Base-by-base conservation (phyloP, 2,797 vertebrate species). In the Poecilia wingei region DNA sequence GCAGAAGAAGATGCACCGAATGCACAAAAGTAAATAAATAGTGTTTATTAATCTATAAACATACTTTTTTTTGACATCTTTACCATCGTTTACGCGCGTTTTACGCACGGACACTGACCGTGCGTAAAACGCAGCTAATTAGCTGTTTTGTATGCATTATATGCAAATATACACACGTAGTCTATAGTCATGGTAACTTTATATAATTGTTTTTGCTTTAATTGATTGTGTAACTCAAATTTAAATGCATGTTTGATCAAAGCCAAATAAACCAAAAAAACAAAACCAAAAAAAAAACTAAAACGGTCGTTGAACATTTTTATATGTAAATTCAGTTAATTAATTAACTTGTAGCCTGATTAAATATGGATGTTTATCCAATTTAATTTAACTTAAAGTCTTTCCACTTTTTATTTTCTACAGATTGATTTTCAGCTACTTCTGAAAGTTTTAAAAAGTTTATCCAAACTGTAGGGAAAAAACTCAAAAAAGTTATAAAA, bases 71-170 rank as follows among this genome's bases (percentile, higher is more conserved):
- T 18, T 20, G 8, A 28, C 13, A 57, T 14, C 1, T 68, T 79
- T 49, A 51, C 49, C 49, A 55, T 80, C 14, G 12, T 79, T 82
- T 79, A 46, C 46, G 39, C 72, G 18, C 53, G 13, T 5, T 64
- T 86, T 88, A 86, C 77, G 87, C 83, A 84, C 12, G 43, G 2
- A 33, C 2, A 59, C 3, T 71, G 3, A 8, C 6, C 47, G 61
- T 31, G 31, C 31, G 31, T 31, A 31, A 31, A 31, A 31, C 31
- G 31, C 31, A 31, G 31, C 13, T 22, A 74, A 6, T 61, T 43
- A 57, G 18, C 0, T 55, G 18, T 4, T 74, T 55, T 28, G 6
- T n/a, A 4, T n/a, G 5, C 12, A n/a, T n/a, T 55, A 3, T 10
- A 39, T 61, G 2, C 16, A 61, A 1, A 61, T 18, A 59, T 31